Evolutionary conservation across 1,140 invertebrate species (phyloP).

Genomic region (Battus philenor): DNA sequence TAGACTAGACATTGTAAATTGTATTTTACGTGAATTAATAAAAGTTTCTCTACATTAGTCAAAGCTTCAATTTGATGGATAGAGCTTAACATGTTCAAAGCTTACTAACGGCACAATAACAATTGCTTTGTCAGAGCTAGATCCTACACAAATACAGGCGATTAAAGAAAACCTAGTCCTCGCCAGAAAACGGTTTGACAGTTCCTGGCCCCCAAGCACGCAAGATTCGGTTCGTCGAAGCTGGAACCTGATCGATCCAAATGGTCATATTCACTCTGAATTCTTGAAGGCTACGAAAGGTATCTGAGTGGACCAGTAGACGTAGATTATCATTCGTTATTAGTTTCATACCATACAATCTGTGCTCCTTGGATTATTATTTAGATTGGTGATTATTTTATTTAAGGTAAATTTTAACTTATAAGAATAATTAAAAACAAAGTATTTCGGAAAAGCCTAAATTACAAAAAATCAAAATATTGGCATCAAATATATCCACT

Average conservation of each 20-base stretch:
- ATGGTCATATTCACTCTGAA: conserved; percentile 48
- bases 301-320: conserved; percentile 24
- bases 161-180: conserved; percentile 59
- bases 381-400: too few relatives aligned
- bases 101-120: conserved; percentile 50
- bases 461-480: too few relatives aligned
- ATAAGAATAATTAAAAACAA: too few relatives aligned
- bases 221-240: conserved; percentile 40
- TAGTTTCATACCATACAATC: conserved; percentile 10
- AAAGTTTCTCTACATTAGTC: too few relatives aligned
- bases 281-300: conserved; percentile 64
- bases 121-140: conserved; percentile 63
- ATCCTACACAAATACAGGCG: conserved; percentile 59
- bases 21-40: too few relatives aligned
- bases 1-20: too few relatives aligned
- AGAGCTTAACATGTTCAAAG: conserved; percentile 24
- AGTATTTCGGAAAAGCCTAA: too few relatives aligned
- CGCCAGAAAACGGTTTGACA: conserved; percentile 52
- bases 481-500: too few relatives aligned
- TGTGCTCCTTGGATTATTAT: too few relatives aligned
- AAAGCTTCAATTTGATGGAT: too few relatives aligned
- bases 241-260: conserved; percentile 53
- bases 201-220: conserved; percentile 49
- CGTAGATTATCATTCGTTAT: conserved; percentile 7
- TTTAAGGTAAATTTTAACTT: too few relatives aligned